A percentile compares a stretch with the other conserved stretches of the same genome.
phyloP scores from a whole-genome alignment of 2,113 vertebrate species.

The Pardalotus punctatus region DNA sequence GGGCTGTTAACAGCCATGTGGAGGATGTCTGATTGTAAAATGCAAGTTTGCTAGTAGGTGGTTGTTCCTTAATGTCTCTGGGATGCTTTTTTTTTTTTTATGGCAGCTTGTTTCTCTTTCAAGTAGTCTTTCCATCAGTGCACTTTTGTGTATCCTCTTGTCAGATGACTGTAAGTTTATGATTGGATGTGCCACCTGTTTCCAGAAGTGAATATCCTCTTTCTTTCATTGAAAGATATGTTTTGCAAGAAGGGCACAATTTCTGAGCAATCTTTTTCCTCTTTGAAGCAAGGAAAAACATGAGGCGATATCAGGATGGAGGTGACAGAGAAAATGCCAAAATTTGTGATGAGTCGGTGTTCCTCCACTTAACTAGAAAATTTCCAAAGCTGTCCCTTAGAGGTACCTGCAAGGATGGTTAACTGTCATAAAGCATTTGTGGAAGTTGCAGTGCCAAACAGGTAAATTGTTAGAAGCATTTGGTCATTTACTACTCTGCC shows the following conservation, averaged over 20 bases:
- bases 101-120: slow-evolving; percentile 3
- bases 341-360: neutral
- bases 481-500: neutral
- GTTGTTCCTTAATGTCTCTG: slow-evolving; percentile 44
- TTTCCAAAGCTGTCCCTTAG: neutral
- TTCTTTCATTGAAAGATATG: neutral
- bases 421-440: neutral
- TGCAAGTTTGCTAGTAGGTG: slow-evolving; percentile 14
- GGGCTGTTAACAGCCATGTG: slow-evolving; percentile 58
- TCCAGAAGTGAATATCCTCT: neutral
- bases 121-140: neutral
- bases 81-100: slow-evolving; percentile 35
- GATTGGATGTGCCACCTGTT: neutral
- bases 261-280: neutral
- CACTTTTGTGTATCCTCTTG: neutral
- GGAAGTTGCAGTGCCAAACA: accelerated
- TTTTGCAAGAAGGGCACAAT: neutral
- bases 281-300: neutral
- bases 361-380: neutral
- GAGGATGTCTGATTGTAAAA: slow-evolving; percentile 56
- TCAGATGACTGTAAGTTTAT: neutral
- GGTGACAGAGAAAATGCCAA: neutral
- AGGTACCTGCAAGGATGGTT: neutral
- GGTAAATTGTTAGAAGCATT: neutral
- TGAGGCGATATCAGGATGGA: neutral